Conservation (phyloP, 2,888 invertebrate genomes). For the Crocallis elinguaria region DNA sequence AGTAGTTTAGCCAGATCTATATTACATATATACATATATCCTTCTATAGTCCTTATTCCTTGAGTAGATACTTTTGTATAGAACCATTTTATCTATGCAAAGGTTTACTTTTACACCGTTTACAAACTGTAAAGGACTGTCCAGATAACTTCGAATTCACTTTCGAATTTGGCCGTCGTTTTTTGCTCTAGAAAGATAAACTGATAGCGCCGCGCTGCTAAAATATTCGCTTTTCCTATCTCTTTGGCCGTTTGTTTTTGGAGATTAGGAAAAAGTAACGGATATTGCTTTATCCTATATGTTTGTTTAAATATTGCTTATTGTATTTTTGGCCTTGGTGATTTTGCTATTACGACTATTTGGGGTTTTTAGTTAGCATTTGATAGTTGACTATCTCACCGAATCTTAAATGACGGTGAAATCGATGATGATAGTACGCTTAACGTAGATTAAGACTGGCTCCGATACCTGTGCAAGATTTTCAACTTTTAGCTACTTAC, state of each 20-base stretch:
- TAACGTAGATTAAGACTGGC: no score
- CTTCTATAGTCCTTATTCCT: no score
- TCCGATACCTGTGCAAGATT: no score
- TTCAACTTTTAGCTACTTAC: no score
- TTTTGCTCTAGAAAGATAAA: constrained; percentile 22
- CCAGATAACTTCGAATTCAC: constrained; percentile 26
- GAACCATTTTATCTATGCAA: not conserved
- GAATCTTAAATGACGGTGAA: no score
- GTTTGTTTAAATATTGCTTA: not conserved
- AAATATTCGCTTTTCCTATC: constrained; percentile 27
- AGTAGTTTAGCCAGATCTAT: no score
- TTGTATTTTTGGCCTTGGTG: not conserved
- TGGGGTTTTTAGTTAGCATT: no score
- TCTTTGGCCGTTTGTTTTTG: constrained; percentile 22
- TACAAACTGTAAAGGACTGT: constrained; percentile 15
- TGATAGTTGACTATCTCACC: no score
- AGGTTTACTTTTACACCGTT: constrained; percentile 1
- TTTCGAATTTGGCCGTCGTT: constrained; percentile 12
- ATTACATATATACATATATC: no score
- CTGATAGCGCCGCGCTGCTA: constrained; percentile 15
- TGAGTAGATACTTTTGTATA: no score
- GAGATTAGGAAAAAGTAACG: constrained; percentile 19
- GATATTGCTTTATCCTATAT: constrained; percentile 4
- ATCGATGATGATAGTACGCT: no score
- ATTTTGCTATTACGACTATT: not conserved